Percentiles rank a stretch among this genome's conserved stretches.
These are phyloP conservation scores for Channa maculata DNA, from an alignment of 2,113 vertebrate genomes.

Conservation along the genomic window DNA sequence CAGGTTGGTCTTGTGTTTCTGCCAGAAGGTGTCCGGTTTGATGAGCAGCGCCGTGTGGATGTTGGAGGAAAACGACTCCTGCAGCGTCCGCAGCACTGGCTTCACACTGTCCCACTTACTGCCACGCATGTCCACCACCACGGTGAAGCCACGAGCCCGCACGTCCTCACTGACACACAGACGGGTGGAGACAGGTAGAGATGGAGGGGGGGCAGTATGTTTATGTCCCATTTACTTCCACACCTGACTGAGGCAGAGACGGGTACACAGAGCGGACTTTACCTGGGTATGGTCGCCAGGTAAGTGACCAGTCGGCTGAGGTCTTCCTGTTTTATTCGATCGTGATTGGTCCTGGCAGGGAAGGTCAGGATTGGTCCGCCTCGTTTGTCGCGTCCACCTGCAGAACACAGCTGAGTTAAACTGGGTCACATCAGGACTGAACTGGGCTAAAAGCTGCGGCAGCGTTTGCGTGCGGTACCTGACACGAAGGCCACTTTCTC, in stretches of 20 bases:
- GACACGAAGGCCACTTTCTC: conserved; percentile 99
- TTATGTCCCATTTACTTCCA: too few relatives aligned
- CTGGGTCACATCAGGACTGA: background rate
- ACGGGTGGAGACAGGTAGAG: background rate
- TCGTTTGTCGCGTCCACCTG: conserved; percentile 97
- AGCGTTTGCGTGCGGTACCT: conserved; percentile 79
- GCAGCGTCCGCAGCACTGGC: conserved; percentile 94
- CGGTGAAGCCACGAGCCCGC: conserved; percentile 95
- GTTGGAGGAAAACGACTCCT: conserved; percentile 95
- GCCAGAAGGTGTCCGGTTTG: conserved; percentile 99
- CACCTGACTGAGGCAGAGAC: background rate
- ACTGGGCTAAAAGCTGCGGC: background rate
- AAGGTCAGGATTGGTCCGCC: conserved; percentile 98
- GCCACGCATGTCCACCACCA: conserved; percentile 98
- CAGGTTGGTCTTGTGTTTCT: conserved; percentile 99
- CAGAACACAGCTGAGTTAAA: conserved; percentile 7
- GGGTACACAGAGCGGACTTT: background rate
- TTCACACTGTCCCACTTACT: conserved; percentile 99
- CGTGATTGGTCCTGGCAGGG: conserved; percentile 97
- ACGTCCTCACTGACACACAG: conserved; percentile 92
- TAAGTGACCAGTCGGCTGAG: conserved; percentile 96
- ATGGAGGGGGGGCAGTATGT: too few relatives aligned
- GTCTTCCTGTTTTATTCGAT: conserved; percentile 99
- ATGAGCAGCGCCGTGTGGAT: conserved; percentile 98
- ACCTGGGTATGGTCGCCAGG: conserved; percentile 96